Evolutionary conservation across 1,140 invertebrate species (phyloP).

Genomic region (Drosophila bocqueti): DNA sequence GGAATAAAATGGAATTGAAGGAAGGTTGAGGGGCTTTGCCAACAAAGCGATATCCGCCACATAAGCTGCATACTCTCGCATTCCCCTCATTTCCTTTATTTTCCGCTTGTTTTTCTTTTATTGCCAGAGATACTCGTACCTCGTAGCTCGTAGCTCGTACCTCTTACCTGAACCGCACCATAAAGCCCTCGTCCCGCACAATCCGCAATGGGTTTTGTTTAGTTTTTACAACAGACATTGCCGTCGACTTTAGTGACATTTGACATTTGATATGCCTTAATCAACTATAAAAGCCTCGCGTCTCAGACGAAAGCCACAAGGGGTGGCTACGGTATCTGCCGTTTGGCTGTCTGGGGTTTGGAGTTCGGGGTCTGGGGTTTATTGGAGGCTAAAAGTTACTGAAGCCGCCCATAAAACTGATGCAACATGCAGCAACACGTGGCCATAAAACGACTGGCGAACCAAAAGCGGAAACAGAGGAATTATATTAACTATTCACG

Average conservation of each 20-base stretch:
- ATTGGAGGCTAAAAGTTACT: slow-evolving; percentile 44
- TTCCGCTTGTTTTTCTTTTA: slow-evolving; percentile 45
- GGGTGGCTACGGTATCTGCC: slow-evolving; percentile 1
- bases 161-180: slow-evolving; percentile 51
- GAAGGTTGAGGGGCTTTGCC: slow-evolving; percentile 9
- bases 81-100: slow-evolving; percentile 38
- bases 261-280: slow-evolving; percentile 84
- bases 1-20: slow-evolving; percentile 17
- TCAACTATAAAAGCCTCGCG: slow-evolving; percentile 78
- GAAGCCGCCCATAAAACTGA: slow-evolving; percentile 60
- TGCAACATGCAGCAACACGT: slow-evolving; percentile 76
- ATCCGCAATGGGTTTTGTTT: slow-evolving; percentile 57
- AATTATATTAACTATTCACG: slow-evolving; percentile 40
- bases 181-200: slow-evolving; percentile 43
- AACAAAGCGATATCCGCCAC: slow-evolving; percentile 46
- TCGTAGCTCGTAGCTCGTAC: neutral
- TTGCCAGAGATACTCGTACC: slow-evolving; percentile 23
- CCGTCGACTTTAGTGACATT: slow-evolving; percentile 76
- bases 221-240: slow-evolving; percentile 76
- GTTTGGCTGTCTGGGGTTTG: too few relatives aligned
- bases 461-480: slow-evolving; percentile 10
- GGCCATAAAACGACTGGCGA: slow-evolving; percentile 60
- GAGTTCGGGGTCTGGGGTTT: neutral
- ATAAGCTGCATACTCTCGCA: slow-evolving; percentile 42
- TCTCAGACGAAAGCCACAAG: slow-evolving; percentile 45